phyloP scores from a whole-genome alignment of 2,113 vertebrate species.

The Myodes glareolus region DNA sequence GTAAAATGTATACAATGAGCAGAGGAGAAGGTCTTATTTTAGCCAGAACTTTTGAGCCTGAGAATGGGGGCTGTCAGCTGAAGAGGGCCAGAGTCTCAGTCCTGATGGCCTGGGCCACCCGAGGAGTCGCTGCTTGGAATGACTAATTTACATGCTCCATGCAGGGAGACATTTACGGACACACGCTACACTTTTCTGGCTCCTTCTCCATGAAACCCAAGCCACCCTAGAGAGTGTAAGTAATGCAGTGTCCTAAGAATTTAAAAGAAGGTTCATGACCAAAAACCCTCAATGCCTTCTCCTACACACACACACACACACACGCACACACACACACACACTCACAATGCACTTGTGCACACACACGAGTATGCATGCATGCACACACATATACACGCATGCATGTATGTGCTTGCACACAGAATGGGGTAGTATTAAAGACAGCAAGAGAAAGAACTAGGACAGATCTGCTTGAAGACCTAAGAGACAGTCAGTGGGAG shows the following conservation, averaged over 20 bases:
- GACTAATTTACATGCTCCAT: not conserved
- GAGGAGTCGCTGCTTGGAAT: constrained; percentile 29
- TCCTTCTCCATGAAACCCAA: not conserved
- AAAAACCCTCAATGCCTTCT: not conserved
- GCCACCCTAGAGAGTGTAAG: not conserved
- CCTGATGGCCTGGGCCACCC: constrained; percentile 64
- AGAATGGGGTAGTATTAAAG: not conserved
- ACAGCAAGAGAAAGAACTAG: not conserved
- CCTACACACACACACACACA: not conserved
- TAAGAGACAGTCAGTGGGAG: not conserved
- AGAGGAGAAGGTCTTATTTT: constrained; percentile 57
- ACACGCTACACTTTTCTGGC: not conserved
- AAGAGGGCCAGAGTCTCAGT: constrained; percentile 56
- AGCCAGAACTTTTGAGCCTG: constrained; percentile 58
- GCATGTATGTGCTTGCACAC: not conserved
- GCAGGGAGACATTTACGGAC: constrained; percentile 34
- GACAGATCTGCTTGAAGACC: not conserved
- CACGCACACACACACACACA: not conserved
- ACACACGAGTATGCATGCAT: too few relatives aligned
- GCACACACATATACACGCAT: not conserved
- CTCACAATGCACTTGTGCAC: not conserved
- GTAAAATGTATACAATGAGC: constrained; percentile 69
- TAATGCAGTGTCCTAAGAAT: not conserved
- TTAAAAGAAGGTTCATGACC: not conserved
- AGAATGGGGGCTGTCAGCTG: constrained; percentile 63